These are phyloP conservation scores for Leptogaster cylindrica DNA, from an alignment of 2,888 invertebrate genomes.

Conservation along the genomic window DNA sequence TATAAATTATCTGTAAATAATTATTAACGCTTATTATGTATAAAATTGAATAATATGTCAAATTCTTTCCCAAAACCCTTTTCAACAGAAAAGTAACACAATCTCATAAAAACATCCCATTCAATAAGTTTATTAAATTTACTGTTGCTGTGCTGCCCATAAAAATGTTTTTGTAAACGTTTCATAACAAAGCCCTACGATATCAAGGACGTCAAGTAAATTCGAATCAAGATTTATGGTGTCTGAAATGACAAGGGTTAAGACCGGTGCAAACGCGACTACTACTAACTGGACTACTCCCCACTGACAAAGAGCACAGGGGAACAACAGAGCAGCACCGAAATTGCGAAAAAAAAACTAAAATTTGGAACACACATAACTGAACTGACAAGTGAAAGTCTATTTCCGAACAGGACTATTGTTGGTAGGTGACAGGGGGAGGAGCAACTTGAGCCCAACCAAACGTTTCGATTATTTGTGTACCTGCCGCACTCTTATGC, in stretches of 20 bases:
- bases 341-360: not conserved
- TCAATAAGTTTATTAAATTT: not conserved
- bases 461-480: conserved; percentile 4
- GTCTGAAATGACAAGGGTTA: too few species aligned
- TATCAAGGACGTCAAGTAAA: not conserved
- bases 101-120: too few species aligned
- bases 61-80: not conserved
- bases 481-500: not conserved
- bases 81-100: not conserved
- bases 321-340: not conserved
- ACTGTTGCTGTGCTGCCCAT: not conserved
- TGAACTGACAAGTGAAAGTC: not conserved
- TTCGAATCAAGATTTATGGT: not conserved
- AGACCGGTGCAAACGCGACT: not conserved
- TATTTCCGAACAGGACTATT: not conserved
- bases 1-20: too few species aligned
- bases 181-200: not conserved
- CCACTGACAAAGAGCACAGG: not conserved
- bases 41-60: not conserved
- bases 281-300: too few species aligned
- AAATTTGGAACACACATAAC: not conserved
- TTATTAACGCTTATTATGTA: too few species aligned
- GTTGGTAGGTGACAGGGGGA: not conserved
- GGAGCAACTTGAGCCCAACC: not conserved
- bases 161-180: not conserved